These are phyloP conservation scores for Cirrhinus molitorella DNA, from an alignment of 2,797 vertebrate species.

Conservation along the genomic window DNA sequence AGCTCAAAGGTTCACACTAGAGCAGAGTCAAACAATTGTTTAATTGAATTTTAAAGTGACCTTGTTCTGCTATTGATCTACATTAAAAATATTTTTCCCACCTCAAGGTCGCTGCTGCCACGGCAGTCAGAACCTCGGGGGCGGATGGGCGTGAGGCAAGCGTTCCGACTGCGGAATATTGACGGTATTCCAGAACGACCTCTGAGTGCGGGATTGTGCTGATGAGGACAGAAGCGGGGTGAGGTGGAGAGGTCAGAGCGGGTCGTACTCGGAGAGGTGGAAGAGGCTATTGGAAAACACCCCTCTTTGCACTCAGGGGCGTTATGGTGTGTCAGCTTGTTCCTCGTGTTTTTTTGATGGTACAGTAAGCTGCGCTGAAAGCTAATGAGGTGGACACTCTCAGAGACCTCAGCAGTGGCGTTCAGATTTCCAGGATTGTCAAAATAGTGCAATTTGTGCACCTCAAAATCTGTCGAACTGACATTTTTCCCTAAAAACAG, in stretches of 20 bases:
- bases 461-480: slow-evolving; percentile 30
- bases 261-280: slow-evolving; percentile 21
- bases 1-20: slow-evolving; percentile 34
- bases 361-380: slow-evolving; percentile 35
- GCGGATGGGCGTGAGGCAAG: background rate
- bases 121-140: slow-evolving; percentile 46
- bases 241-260: slow-evolving; percentile 45
- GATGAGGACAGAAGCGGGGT: slow-evolving; percentile 38
- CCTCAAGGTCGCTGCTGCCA: slow-evolving; percentile 78
- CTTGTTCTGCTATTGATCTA: slow-evolving; percentile 85
- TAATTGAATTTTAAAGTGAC: slow-evolving; percentile 85
- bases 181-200: slow-evolving; percentile 55
- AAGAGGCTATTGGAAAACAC: slow-evolving; percentile 37
- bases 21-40: slow-evolving; percentile 34
- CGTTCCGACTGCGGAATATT: slow-evolving; percentile 45
- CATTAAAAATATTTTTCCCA: slow-evolving; percentile 78
- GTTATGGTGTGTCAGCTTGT: slow-evolving; percentile 38
- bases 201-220: slow-evolving; percentile 72
- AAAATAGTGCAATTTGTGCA: slow-evolving; percentile 26
- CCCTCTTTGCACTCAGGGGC: slow-evolving; percentile 21
- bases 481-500: slow-evolving; percentile 46
- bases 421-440: slow-evolving; percentile 23
- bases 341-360: slow-evolving; percentile 18
- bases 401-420: slow-evolving; percentile 42
- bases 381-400: slow-evolving; percentile 49